Evolutionary conservation across 2,797 vertebrate genomes (phyloP).

Genomic region (Chrosomus eos): DNA sequence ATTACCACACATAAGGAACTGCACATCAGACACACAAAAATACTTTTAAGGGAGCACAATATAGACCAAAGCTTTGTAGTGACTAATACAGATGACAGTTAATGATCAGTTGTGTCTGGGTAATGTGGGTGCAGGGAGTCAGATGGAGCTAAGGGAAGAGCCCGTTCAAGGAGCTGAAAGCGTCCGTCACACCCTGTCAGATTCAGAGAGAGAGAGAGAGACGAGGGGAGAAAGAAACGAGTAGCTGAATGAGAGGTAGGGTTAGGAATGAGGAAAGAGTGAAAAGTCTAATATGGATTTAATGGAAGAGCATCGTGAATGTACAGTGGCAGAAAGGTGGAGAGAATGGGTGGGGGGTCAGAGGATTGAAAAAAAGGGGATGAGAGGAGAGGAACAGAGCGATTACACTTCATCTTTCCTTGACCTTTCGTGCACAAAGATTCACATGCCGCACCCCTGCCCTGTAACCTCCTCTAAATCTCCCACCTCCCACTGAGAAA

Average conservation of each 20-base stretch:
- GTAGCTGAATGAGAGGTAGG: slow-evolving; percentile 34
- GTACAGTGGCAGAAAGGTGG: slow-evolving; percentile 59
- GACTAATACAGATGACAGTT: slow-evolving; percentile 31
- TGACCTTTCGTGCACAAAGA: slow-evolving; percentile 38
- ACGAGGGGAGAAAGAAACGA: slow-evolving; percentile 20
- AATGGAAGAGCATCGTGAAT: slow-evolving; percentile 74
- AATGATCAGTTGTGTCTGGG: slow-evolving; percentile 31
- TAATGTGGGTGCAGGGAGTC: slow-evolving; percentile 28
- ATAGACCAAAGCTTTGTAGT: slow-evolving; percentile 20
- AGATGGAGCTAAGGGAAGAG: slow-evolving; percentile 39
- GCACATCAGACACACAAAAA: slow-evolving; percentile 3
- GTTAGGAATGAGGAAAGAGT: slow-evolving; percentile 29
- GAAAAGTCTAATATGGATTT: slow-evolving; percentile 76
- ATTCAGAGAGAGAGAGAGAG: slow-evolving; percentile 38
- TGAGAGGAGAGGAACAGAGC: slow-evolving; percentile 39
- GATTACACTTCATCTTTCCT: slow-evolving; percentile 47
- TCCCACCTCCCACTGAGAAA: slow-evolving; percentile 48
- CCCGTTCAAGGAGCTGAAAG: slow-evolving; percentile 9
- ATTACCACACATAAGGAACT: not conserved
- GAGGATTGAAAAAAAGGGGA: slow-evolving; percentile 27
- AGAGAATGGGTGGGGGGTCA: slow-evolving; percentile 17
- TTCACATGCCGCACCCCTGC: slow-evolving; percentile 22
- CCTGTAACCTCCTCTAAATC: slow-evolving; percentile 38
- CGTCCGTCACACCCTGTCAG: slow-evolving; percentile 37
- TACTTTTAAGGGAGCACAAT: not conserved